Evolutionary conservation across 53 echinoderm and acorn worm species (phyloP).

Genomic region (Henricia sp.): DNA sequence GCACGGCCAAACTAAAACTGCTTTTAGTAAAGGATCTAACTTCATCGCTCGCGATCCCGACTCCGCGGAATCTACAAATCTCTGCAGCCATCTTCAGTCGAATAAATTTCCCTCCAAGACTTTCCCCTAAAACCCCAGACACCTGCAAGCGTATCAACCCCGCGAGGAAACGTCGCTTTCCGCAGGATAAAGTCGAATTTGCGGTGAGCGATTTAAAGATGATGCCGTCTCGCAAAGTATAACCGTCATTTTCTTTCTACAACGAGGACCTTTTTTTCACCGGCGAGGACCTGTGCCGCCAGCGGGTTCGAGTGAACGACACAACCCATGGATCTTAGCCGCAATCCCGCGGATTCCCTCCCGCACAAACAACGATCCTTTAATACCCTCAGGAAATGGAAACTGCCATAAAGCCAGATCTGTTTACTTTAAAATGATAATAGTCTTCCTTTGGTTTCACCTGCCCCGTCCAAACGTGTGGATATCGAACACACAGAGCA

Average conservation of each 20-base stretch:
- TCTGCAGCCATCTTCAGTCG: slow-evolving; percentile 5
- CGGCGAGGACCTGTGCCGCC: slow-evolving; percentile 10
- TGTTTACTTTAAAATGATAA: slow-evolving; percentile 32
- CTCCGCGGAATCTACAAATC: slow-evolving; percentile 1
- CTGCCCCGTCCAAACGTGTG: slow-evolving; percentile 25
- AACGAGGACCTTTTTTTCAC: not conserved
- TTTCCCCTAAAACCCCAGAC: not conserved
- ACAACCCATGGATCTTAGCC: not conserved
- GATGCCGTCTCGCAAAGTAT: too few species aligned
- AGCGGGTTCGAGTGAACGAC: not conserved
- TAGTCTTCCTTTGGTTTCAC: slow-evolving; percentile 18
- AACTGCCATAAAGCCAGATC: slow-evolving; percentile 42
- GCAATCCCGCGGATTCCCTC: not conserved
- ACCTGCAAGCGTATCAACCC: slow-evolving; percentile 36
- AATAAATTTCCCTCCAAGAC: slow-evolving; percentile 23
- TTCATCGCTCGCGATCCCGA: slow-evolving; percentile 18
- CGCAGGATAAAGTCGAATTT: slow-evolving; percentile 10
- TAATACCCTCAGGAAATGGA: slow-evolving; percentile 43
- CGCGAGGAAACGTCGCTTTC: slow-evolving; percentile 5
- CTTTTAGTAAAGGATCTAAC: not conserved
- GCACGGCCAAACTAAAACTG: not conserved
- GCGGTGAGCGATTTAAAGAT: slow-evolving; percentile 30
- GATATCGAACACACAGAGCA: too few species aligned
- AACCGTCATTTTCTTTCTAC: not conserved
- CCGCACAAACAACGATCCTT: not conserved